Evolutionary conservation across 2,113 vertebrate species (phyloP).

Genomic region (Haemorhous mexicanus): DNA sequence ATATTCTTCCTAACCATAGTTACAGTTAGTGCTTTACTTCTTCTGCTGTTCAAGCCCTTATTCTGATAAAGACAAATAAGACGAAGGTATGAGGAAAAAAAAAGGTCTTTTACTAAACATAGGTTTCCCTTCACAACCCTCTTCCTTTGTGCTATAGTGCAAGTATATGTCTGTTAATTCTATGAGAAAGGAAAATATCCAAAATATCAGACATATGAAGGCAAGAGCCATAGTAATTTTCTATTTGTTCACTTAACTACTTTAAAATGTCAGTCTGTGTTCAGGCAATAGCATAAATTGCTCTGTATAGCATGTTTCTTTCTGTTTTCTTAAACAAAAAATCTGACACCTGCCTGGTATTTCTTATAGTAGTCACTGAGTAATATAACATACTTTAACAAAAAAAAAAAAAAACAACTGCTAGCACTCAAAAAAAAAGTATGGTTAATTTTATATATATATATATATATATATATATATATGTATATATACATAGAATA

Average conservation of each 20-base stretch:
- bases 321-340: conserved; percentile 25
- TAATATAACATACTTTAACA: background rate
- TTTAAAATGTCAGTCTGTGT: background rate
- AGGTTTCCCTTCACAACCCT: background rate
- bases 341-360: conserved; percentile 4
- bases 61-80: background rate
- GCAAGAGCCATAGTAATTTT: background rate
- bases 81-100: background rate
- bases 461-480: background rate
- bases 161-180: background rate
- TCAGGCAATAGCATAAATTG: background rate
- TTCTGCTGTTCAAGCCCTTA: background rate
- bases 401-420: background rate
- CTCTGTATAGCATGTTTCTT: background rate
- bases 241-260: background rate
- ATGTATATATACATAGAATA: background rate
- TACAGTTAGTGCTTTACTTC: background rate
- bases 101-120: background rate
- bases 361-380: background rate
- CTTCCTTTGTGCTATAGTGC: background rate
- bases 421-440: background rate
- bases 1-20: background rate
- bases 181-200: background rate
- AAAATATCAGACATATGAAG: background rate
- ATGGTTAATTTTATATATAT: background rate